phyloP scores from a whole-genome alignment of 1,140 invertebrate species.

The Trichogramma pretiosum region DNA sequence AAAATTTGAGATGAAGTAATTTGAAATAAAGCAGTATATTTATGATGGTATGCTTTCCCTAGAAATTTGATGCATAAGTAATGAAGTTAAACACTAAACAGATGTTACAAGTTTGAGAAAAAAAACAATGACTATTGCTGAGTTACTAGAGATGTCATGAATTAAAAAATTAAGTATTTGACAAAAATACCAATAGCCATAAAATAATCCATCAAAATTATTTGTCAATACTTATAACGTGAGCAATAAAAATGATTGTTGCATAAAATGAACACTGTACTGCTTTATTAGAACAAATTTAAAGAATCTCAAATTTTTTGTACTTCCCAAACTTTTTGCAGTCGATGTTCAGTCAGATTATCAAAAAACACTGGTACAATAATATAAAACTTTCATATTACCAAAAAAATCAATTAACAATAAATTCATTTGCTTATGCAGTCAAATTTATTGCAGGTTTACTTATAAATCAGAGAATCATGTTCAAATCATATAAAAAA shows the following conservation, averaged over 20 bases:
- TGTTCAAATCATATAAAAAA: slow-evolving; percentile 5
- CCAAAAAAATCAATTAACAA: neutral
- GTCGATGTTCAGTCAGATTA: too few species aligned
- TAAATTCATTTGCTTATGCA: neutral
- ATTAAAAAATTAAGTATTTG: neutral
- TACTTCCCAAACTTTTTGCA: too few species aligned
- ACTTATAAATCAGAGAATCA: too few species aligned
- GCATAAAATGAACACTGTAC: neutral
- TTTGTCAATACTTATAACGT: neutral
- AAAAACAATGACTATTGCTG: slow-evolving; percentile 1
- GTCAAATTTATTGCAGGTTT: neutral
- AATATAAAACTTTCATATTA: too few species aligned
- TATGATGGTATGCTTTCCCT: too few species aligned
- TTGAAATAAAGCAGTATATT: slow-evolving; percentile 16
- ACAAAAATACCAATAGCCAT: neutral
- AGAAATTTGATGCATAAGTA: too few species aligned
- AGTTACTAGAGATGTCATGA: too few species aligned
- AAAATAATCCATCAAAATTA: neutral
- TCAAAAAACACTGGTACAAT: too few species aligned
- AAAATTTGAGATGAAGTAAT: slow-evolving; percentile 15
- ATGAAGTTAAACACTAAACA: too few species aligned
- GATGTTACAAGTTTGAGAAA: too few species aligned
- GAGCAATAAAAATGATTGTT: neutral
- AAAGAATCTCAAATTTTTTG: too few species aligned
- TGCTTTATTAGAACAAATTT: too few species aligned